Evolutionary conservation across 2,113 vertebrate species (phyloP), one percentile per base, ranked within the genome.

Genomic region (Calidris pugnax): DNA sequence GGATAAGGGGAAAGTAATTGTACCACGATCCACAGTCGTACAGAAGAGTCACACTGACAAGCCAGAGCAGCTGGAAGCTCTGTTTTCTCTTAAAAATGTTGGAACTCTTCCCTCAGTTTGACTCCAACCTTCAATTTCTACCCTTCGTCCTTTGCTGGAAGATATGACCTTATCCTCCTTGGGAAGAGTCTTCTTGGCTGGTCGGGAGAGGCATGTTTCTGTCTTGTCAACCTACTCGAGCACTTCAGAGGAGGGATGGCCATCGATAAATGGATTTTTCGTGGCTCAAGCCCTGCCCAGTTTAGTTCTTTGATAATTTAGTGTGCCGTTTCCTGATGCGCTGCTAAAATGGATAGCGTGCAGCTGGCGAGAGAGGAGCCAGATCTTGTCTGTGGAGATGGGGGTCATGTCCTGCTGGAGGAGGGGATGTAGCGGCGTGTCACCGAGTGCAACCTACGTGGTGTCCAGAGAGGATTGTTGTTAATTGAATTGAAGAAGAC

Each of bases 401-500:
- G 60, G 91, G 83, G 81, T 95, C 91, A 18, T 41, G 86, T 92
- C 82, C 93, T 87, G 63, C 22, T 87, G 89, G 95, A 96, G 93
- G 79, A 84, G 75, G 91, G 85, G 86, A 51, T 71, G 72, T 77
- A 85, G 81, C 14, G 4, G 64, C 13, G 9, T 85, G 89, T 92
- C 89, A 75, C 78, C 3, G 15, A 91, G 56, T 57, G 75, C 68
- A 68, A 14, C 89, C 12, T 39, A 7, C 4, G 55, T 56, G 67
- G 22, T 74, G 66, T 82, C 96, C 90, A 43, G 69, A 85, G 83
- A 87, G 94, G 47, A 45, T 9, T 94, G 95, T 73, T 95, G 92
- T 85, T 97, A 96, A 98, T 98, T 93, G 94, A 95, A 96, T 93
- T 81, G 87, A 97, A 90, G 95, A 97, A 98, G 97, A 98, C 93